Evolutionary conservation across 1,140 invertebrate genomes (phyloP), one percentile per base, ranked within the genome.

Genomic region (Tetranychus cinnabarinus): DNA sequence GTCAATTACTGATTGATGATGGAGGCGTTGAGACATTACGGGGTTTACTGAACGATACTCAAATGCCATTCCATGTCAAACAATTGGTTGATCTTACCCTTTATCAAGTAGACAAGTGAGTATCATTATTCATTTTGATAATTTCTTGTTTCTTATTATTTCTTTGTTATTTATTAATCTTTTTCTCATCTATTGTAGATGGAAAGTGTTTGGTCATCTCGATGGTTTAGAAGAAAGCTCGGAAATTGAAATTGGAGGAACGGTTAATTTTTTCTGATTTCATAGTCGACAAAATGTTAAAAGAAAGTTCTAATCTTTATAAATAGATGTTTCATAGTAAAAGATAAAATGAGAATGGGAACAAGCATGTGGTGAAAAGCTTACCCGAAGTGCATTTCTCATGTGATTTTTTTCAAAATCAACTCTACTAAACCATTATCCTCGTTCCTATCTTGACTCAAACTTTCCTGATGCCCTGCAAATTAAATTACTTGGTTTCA

Each of bases 1-100:
- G 89, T 71, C 74, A 75, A 58, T 75, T 95, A 65, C 79, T 97
- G 12, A 81, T 85, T 66, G 76, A 80, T 56, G 91, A 96, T 76
- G 83, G 84, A 59, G 92, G 91, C 1, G 69, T 90, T 48, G 72
- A 77, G 50, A 74, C 89, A 39, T 72, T 96, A 3, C 73, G 80
- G 57, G 76, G 80, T 54, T 70, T 95, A 10, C 73, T 85, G n/a
- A 37, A 64, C 3, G 64, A 70, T 33, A 57, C 46, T 48, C 37
- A 45, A 10, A 35, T 60, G 4, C 65, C 55, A 63, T 37, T 33
- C n/a, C 56, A 64, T 57, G 59, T 66, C 37, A 52, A 56, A 36
- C 37, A 66, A 23, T 58, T 66, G 42, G 60, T 60, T 13, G 42
- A 52, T 2, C 37, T 65, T 15, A 65, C 64, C 5, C 48, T 65